Percentiles rank a stretch among this genome's conserved stretches.
phyloP scores from a whole-genome alignment of 2,888 invertebrate species.

The Rutpela maculata region DNA sequence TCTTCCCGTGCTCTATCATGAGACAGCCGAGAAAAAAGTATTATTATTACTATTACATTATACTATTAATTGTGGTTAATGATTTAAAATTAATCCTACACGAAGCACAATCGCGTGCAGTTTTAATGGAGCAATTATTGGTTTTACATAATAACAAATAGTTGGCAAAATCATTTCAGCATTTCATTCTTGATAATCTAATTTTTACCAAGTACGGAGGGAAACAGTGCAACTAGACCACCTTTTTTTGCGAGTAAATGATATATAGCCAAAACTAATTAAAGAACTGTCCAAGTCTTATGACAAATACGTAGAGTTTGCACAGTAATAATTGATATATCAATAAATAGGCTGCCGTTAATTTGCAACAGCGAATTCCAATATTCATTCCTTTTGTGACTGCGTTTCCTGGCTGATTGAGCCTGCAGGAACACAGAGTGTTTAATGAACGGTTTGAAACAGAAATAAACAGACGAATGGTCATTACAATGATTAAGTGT shows the following conservation, averaged over 20 bases:
- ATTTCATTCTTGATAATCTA: too few relatives aligned
- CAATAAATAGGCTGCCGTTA: conserved; percentile 40
- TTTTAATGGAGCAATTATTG: too few relatives aligned
- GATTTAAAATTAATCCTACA: too few relatives aligned
- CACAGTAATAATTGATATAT: conserved; percentile 33
- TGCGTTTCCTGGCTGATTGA: conserved; percentile 55
- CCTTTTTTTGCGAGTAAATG: background rate
- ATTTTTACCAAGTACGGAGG: too few relatives aligned
- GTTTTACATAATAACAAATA: too few relatives aligned
- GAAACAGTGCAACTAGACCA: background rate
- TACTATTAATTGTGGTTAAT: too few relatives aligned
- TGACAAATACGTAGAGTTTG: conserved; percentile 5
- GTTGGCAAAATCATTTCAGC: too few relatives aligned
- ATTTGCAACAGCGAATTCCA: conserved; percentile 50
- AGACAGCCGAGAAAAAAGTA: too few relatives aligned
- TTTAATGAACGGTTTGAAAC: conserved; percentile 58
- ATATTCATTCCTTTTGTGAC: conserved; percentile 55
- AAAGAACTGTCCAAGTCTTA: conserved; percentile 5
- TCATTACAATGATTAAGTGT: conserved; percentile 68
- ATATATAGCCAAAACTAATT: background rate
- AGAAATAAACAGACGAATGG: conserved; percentile 66
- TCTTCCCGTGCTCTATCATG: too few relatives aligned
- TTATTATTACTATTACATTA: too few relatives aligned
- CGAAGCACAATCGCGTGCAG: too few relatives aligned
- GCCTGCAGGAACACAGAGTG: conserved; percentile 52